Evolutionary conservation across 2,113 vertebrate genomes (phyloP).

Genomic region (Ophiodon elongatus): DNA sequence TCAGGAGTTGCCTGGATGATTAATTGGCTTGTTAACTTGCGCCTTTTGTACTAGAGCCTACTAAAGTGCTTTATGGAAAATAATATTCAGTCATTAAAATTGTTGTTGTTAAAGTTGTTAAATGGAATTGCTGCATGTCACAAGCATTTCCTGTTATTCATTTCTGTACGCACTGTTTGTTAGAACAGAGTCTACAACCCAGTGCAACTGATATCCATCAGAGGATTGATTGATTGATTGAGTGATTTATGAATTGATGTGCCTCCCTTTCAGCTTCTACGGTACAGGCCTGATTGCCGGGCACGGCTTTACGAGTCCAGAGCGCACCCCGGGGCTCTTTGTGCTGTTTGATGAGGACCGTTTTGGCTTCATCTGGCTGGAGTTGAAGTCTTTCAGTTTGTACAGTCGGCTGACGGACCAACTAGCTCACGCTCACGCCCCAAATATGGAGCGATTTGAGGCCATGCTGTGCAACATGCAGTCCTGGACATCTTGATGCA

Average conservation of each 20-base stretch:
- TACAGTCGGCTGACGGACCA: conserved; percentile 95
- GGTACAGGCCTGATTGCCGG: conserved; percentile 96
- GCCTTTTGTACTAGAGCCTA: neutral
- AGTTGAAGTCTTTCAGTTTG: conserved; percentile 97
- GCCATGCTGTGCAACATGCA: conserved; percentile 98
- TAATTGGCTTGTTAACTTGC: neutral
- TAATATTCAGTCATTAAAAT: neutral
- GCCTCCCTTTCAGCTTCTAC: conserved; percentile 88
- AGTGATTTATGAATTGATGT: neutral
- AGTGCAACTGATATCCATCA: neutral
- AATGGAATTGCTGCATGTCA: neutral
- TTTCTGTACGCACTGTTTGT: neutral
- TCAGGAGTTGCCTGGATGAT: too few relatives aligned
- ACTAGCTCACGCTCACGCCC: conserved; percentile 91
- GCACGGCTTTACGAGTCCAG: conserved; percentile 97
- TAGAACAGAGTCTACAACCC: neutral
- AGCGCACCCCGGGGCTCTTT: conserved; percentile 94
- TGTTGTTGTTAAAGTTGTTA: neutral
- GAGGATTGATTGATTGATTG: neutral
- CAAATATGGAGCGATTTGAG: conserved; percentile 92
- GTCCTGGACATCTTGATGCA: conserved; percentile 91
- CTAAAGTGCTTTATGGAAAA: neutral
- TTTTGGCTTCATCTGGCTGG: conserved; percentile 98
- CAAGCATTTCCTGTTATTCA: neutral
- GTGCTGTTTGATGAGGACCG: conserved; percentile 94